Percentiles rank a stretch among this genome's conserved stretches.
Evolutionary conservation across 2,113 vertebrate genomes (phyloP).

Genomic region (Galemys pyrenaicus): DNA sequence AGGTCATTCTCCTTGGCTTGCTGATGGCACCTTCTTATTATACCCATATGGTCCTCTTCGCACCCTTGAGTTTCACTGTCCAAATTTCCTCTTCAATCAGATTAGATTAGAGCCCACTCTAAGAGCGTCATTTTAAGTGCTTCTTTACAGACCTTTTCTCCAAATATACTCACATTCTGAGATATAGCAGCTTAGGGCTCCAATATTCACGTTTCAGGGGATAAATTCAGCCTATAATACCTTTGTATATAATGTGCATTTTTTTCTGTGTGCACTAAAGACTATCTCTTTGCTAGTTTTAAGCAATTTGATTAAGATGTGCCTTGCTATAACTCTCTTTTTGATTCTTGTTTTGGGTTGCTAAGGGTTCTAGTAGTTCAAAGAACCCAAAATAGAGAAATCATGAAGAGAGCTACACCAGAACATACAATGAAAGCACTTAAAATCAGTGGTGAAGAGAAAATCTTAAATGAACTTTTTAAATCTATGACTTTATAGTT

Average conservation of each 20-base stretch:
- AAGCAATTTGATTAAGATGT: neutral
- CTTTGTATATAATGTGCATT: neutral
- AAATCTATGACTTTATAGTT: neutral
- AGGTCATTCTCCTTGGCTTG: neutral
- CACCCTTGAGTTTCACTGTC: neutral
- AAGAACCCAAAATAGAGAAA: neutral
- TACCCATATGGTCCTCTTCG: neutral
- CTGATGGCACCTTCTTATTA: neutral
- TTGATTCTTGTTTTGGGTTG: neutral
- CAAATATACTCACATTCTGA: neutral
- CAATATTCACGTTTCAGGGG: neutral
- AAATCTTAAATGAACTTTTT: constrained; percentile 3
- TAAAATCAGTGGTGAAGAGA: constrained; percentile 8
- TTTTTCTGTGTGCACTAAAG: neutral
- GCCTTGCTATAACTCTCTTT: neutral
- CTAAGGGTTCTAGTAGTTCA: neutral
- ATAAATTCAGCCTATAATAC: neutral
- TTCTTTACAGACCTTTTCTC: neutral
- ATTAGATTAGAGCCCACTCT: neutral
- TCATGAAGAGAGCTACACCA: neutral
- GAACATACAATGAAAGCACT: constrained; percentile 4
- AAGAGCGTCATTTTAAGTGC: neutral
- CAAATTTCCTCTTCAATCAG: neutral
- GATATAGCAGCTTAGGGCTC: neutral
- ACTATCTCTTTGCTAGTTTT: neutral